A percentile compares a stretch with the other conserved stretches of the same genome.
Evolutionary conservation across 2,797 vertebrate genomes (phyloP).

Genomic region (Peromyscus attwateri): DNA sequence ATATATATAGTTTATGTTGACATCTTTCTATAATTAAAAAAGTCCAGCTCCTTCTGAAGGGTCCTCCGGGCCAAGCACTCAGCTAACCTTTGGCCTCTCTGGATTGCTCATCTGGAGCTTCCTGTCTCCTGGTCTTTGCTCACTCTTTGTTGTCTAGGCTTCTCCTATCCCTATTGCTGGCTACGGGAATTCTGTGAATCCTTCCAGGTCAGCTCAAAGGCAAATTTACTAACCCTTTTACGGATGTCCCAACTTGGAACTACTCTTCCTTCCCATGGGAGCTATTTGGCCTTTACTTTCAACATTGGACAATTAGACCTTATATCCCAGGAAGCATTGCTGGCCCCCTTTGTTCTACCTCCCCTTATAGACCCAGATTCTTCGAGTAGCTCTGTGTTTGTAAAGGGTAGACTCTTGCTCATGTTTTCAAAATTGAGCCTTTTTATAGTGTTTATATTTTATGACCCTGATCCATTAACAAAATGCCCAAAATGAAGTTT

Average conservation of each 20-base stretch:
- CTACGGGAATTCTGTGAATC: slow-evolving; percentile 70
- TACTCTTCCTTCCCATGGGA: background rate
- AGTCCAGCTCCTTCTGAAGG: background rate
- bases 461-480: slow-evolving; percentile 44
- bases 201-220: slow-evolving; percentile 66
- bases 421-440: slow-evolving; percentile 4
- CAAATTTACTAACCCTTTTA: slow-evolving; percentile 60
- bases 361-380: background rate
- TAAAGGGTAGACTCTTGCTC: background rate
- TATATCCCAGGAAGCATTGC: background rate
- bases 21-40: background rate
- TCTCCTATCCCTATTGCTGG: slow-evolving; percentile 18
- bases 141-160: slow-evolving; percentile 50
- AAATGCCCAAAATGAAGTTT: slow-evolving; percentile 32
- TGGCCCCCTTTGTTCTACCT: background rate
- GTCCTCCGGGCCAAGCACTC: background rate
- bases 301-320: background rate
- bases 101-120: background rate
- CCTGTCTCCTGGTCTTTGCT: slow-evolving; percentile 54
- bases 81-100: background rate
- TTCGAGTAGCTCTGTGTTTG: background rate
- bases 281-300: slow-evolving; percentile 19
- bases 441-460: slow-evolving; percentile 48
- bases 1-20: background rate
- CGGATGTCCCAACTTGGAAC: slow-evolving; percentile 11